These are phyloP conservation scores for Trematocara macrostoma DNA, from an alignment of 2,113 vertebrate genomes.

Conservation along the genomic window DNA sequence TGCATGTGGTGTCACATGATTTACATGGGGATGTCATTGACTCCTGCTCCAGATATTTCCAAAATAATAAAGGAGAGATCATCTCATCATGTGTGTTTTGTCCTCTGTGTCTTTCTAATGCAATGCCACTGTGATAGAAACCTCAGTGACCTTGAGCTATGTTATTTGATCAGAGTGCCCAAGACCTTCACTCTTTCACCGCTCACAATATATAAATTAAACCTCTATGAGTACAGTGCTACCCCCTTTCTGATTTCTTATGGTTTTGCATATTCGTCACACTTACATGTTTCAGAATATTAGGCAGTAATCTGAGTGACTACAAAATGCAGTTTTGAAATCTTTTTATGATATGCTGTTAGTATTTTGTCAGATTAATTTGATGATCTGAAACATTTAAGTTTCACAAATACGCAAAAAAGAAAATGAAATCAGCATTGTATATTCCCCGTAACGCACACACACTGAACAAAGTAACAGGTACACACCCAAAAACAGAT, in stretches of 20 bases:
- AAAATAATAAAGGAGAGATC: not conserved
- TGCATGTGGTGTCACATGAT: not conserved
- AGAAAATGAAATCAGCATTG: not conserved
- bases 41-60: not conserved
- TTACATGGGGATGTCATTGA: not conserved
- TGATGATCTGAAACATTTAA: not conserved
- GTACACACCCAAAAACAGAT: not conserved
- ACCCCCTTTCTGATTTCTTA: not conserved
- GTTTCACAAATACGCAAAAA: not conserved
- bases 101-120: not conserved
- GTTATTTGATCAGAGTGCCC: slow-evolving; percentile 11
- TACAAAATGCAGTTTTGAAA: not conserved
- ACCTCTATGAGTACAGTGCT: not conserved
- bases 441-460: not conserved
- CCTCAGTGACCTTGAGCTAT: slow-evolving; percentile 22
- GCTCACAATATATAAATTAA: slow-evolving; percentile 14
- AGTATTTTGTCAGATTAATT: not conserved
- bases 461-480: not conserved
- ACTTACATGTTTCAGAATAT: not conserved
- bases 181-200: not conserved
- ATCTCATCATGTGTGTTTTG: not conserved
- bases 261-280: not conserved
- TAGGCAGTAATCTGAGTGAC: not conserved
- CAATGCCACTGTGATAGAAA: not conserved
- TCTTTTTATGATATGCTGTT: not conserved